Evolutionary conservation across 2,113 vertebrate genomes (phyloP).

Genomic region (Trachemys scripta): DNA sequence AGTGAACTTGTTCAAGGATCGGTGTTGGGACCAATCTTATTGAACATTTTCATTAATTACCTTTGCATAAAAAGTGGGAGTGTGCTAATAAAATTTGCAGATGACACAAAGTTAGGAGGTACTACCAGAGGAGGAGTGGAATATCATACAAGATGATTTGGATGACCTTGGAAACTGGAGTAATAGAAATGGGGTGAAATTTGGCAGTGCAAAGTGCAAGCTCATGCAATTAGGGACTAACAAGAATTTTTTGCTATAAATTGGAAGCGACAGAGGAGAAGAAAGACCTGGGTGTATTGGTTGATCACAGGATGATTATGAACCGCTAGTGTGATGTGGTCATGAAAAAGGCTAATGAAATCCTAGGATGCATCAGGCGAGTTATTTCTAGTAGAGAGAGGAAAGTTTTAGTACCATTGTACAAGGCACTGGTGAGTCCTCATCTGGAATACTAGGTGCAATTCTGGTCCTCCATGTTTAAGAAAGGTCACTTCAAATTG

Average conservation of each 20-base stretch:
- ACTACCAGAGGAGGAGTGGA: neutral
- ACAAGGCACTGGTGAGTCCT: neutral
- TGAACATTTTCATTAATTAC: neutral
- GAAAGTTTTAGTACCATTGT: neutral
- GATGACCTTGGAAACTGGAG: neutral
- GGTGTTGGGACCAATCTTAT: neutral
- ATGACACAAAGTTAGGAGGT: neutral
- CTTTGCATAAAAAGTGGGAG: neutral
- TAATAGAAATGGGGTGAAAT: neutral
- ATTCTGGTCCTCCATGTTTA: neutral
- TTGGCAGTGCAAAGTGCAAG: neutral
- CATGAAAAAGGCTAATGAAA: neutral
- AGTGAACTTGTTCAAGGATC: neutral
- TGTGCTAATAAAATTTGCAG: neutral
- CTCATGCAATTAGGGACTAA: neutral
- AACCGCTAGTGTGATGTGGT: neutral
- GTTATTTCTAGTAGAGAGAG: neutral
- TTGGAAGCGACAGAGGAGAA: neutral
- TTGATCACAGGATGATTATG: neutral
- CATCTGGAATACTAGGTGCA: neutral
- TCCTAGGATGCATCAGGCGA: neutral
- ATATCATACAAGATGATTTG: neutral
- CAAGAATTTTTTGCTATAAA: neutral
- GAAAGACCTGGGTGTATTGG: neutral
- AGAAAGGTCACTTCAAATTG: neutral